These are phyloP conservation scores for Cordilura impudica DNA, from an alignment of 2,888 invertebrate genomes.

Conservation along the genomic window DNA sequence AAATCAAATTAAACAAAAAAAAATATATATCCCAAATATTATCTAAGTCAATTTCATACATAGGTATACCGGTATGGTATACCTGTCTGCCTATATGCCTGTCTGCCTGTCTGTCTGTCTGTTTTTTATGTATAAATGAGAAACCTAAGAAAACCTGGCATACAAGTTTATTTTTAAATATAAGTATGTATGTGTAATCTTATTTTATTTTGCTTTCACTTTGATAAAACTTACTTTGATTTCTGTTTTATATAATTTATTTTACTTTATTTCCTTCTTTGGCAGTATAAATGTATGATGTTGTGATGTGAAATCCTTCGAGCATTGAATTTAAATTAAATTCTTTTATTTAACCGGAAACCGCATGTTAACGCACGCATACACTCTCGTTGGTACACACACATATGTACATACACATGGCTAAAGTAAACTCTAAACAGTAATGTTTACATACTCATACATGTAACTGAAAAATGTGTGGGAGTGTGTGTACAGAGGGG, in stretches of 20 bases:
- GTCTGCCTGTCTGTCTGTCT: background rate
- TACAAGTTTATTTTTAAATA: background rate
- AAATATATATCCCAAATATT: too few relatives aligned
- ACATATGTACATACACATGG: background rate
- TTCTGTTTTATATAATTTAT: conserved; percentile 30
- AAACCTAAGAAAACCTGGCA: background rate
- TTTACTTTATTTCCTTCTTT: conserved; percentile 27
- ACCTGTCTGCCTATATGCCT: background rate
- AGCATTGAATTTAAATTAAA: conserved; percentile 38
- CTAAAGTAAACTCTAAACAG: background rate
- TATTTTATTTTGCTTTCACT: conserved; percentile 5
- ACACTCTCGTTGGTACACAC: background rate
- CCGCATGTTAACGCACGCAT: conserved; percentile 49
- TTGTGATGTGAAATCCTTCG: conserved; percentile 6
- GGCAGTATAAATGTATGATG: conserved; percentile 20
- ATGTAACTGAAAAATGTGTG: background rate
- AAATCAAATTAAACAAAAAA: background rate
- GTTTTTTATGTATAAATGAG: background rate
- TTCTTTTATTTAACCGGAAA: conserved; percentile 49
- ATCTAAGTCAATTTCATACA: too few relatives aligned
- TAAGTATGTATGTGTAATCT: background rate
- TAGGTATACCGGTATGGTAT: background rate
- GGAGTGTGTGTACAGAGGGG: background rate
- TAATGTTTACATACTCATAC: conserved; percentile 2
- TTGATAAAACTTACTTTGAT: conserved; percentile 38